Evolutionary conservation across 2,113 vertebrate genomes (phyloP).

Genomic region (Dissostichus mawsoni): DNA sequence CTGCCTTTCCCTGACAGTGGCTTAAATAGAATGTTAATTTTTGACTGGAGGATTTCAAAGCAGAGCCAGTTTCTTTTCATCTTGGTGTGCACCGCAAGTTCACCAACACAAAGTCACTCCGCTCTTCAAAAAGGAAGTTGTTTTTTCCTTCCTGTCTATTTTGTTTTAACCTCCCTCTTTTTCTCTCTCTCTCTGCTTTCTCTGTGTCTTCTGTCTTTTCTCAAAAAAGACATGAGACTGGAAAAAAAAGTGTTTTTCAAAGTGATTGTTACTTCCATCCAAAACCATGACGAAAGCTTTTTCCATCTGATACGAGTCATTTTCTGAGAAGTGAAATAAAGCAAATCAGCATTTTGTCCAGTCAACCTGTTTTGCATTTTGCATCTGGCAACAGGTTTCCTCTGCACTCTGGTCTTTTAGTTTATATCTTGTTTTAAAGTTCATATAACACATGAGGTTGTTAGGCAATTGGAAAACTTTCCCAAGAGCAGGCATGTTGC

Average conservation of each 20-base stretch:
- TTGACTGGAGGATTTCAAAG: constrained; percentile 82
- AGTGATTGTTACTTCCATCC: constrained; percentile 53
- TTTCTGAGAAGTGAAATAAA: constrained; percentile 30
- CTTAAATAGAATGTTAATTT: constrained; percentile 85
- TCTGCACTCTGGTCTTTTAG: constrained; percentile 18
- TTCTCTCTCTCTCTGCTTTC: constrained; percentile 28
- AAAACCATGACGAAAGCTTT: constrained; percentile 49
- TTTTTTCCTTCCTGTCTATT: constrained; percentile 61
- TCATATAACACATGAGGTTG: background rate
- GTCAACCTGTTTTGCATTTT: constrained; percentile 40
- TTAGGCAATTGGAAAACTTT: background rate
- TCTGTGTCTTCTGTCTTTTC: constrained; percentile 41
- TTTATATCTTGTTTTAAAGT: constrained; percentile 2
- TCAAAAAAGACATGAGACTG: constrained; percentile 61
- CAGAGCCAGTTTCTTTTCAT: constrained; percentile 76
- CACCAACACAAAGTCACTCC: constrained; percentile 77
- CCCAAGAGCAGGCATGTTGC: constrained; percentile 3
- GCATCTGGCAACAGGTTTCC: constrained; percentile 42
- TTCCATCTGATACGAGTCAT: constrained; percentile 24
- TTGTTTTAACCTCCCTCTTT: constrained; percentile 16
- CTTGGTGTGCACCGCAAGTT: constrained; percentile 76
- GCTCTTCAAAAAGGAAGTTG: constrained; percentile 68
- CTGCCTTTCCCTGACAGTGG: constrained; percentile 70
- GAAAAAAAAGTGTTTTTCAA: constrained; percentile 56
- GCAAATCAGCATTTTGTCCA: constrained; percentile 35